Conservation (phyloP, 2,888 invertebrate genomes). For the Danaus chrysippus region DNA sequence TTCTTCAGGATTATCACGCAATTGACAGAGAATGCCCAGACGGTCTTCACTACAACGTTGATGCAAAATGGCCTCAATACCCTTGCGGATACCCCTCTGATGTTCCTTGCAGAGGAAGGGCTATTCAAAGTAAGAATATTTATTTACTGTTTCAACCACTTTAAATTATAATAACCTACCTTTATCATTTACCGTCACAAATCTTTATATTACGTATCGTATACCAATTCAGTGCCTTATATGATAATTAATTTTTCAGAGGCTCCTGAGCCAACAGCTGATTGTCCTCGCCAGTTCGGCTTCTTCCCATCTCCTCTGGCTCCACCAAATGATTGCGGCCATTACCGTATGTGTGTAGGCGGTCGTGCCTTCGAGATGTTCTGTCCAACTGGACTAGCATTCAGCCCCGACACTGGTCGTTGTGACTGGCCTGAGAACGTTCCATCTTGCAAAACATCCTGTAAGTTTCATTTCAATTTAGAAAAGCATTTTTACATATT, state of each 20-base stretch:
- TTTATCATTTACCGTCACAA: too few species aligned
- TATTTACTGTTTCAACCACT: too few species aligned
- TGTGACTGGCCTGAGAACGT: conserved; percentile 93
- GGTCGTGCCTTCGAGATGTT: conserved; percentile 80
- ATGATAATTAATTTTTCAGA: conserved; percentile 61
- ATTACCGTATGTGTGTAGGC: conserved; percentile 87
- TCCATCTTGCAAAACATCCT: conserved; percentile 81
- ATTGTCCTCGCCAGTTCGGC: conserved; percentile 89
- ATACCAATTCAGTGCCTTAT: not conserved
- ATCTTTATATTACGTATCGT: too few species aligned
- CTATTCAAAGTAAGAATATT: conserved; percentile 48
- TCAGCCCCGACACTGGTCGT: conserved; percentile 81
- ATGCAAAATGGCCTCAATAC: conserved; percentile 77
- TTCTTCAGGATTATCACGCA: conserved; percentile 76
- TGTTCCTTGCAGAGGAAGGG: conserved; percentile 82
- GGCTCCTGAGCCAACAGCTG: conserved; percentile 81
- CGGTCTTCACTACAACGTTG: conserved; percentile 84
- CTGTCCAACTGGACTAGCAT: conserved; percentile 89
- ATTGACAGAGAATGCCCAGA: conserved; percentile 85
- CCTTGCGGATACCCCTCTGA: conserved; percentile 88
- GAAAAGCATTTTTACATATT: not conserved
- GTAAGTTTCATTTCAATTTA: conserved; percentile 33
- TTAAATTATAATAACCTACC: too few species aligned
- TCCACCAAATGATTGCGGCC: conserved; percentile 78
- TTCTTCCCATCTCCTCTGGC: conserved; percentile 77